A percentile compares a stretch with the other conserved stretches of the same genome.
Conservation (phyloP, 1,140 invertebrate genomes). For the Odontomachus brunneus region DNA sequence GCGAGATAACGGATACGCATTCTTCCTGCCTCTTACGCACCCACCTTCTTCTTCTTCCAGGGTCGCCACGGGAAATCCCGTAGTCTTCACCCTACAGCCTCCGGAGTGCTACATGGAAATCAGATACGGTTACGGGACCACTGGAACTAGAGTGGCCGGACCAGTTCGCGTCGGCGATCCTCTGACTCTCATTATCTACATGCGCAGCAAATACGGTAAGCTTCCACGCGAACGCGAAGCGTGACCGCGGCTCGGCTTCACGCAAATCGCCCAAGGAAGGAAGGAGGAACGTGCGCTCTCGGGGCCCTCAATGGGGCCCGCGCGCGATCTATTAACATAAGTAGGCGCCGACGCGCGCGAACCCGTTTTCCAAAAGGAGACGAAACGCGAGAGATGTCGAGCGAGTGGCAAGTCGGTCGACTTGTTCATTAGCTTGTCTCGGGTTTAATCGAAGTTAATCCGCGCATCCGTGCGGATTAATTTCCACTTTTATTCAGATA, state of each 20-base stretch:
- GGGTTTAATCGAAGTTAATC: too few relatives aligned
- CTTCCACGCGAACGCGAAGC: not conserved
- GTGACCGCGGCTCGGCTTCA: conserved; percentile 28
- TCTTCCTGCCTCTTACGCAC: conserved; percentile 49
- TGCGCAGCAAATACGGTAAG: conserved; percentile 96
- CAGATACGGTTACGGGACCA: conserved; percentile 94
- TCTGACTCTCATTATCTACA: conserved; percentile 96
- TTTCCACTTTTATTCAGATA: too few relatives aligned
- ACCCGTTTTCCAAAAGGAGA: too few relatives aligned
- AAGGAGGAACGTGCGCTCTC: too few relatives aligned
- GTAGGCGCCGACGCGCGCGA: not conserved
- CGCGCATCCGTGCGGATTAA: too few relatives aligned
- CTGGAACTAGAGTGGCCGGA: conserved; percentile 92
- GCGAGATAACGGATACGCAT: conserved; percentile 62
- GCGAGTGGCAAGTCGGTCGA: too few relatives aligned
- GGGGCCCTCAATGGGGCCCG: too few relatives aligned
- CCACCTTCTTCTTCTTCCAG: conserved; percentile 85
- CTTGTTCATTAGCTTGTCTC: too few relatives aligned
- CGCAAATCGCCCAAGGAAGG: conserved; percentile 3
- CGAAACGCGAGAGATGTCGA: too few relatives aligned
- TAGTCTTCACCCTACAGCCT: conserved; percentile 96
- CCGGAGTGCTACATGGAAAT: conserved; percentile 98
- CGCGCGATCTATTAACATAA: not conserved
- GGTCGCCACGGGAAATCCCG: conserved; percentile 96
- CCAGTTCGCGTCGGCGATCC: conserved; percentile 97